Percentiles rank a stretch among this genome's conserved stretches.
Conservation (phyloP, 2,797 vertebrate species). For the Anabacerthia variegaticeps region DNA sequence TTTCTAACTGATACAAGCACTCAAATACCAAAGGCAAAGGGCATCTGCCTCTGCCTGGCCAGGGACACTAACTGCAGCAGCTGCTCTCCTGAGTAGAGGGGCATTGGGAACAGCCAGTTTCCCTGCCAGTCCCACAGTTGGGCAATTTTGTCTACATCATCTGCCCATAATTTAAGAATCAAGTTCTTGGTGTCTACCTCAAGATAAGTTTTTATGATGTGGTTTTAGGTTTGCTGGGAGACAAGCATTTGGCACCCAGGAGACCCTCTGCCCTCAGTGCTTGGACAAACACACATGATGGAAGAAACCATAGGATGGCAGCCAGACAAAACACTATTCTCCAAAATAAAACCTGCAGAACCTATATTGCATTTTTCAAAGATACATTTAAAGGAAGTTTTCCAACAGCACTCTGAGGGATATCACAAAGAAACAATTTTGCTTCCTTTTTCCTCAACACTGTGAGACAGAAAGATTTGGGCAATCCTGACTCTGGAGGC, state of each 20-base stretch:
- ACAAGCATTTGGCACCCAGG: not conserved
- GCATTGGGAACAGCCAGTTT: not conserved
- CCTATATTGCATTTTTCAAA: not conserved
- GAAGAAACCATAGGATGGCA: not conserved
- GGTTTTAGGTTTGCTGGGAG: not conserved
- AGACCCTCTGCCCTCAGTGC: not conserved
- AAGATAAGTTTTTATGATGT: not conserved
- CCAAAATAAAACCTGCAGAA: not conserved
- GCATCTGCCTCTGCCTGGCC: not conserved
- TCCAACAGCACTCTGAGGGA: not conserved
- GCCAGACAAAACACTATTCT: not conserved
- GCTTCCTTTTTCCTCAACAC: not conserved
- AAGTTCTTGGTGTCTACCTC: not conserved
- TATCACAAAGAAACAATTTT: not conserved
- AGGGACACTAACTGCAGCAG: not conserved
- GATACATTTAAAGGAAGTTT: not conserved
- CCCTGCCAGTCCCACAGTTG: not conserved
- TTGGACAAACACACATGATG: accelerated
- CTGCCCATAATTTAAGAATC: not conserved
- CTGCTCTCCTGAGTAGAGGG: not conserved
- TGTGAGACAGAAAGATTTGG: not conserved
- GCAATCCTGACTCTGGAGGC: not conserved
- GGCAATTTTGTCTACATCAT: not conserved
- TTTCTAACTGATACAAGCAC: not conserved
- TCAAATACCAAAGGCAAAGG: not conserved